Evolutionary conservation across 1,140 invertebrate species (phyloP).

Genomic region (Solen grandis): DNA sequence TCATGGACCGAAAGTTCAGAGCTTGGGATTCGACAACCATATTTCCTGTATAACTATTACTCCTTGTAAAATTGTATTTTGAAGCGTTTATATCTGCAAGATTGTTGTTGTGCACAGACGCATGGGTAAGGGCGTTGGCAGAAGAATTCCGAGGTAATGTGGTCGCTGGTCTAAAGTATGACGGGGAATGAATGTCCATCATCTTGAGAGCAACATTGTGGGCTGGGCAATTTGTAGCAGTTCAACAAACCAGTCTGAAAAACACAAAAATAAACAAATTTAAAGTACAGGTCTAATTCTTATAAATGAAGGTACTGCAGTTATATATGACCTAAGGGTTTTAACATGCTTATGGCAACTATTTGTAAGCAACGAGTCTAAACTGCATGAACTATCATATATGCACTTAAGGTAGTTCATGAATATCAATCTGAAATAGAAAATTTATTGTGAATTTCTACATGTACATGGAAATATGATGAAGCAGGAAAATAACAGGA

Average conservation of each 20-base stretch:
- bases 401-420: background rate
- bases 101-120: background rate
- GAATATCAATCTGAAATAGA: too few relatives aligned
- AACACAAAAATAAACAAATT: background rate
- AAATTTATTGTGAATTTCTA: too few relatives aligned
- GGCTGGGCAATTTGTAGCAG: background rate
- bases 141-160: slow-evolving; percentile 46
- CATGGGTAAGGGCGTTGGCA: slow-evolving; percentile 3
- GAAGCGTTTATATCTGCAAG: background rate
- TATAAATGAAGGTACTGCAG: background rate
- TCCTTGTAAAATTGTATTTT: slow-evolving; percentile 42
- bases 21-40: slow-evolving; percentile 56
- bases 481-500: too few relatives aligned
- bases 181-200: slow-evolving; percentile 53
- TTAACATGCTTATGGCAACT: background rate
- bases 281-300: background rate
- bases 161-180: slow-evolving; percentile 49
- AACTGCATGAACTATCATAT: background rate
- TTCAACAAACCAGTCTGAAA: background rate
- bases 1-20: slow-evolving; percentile 54
- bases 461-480: too few relatives aligned
- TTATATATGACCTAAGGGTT: background rate
- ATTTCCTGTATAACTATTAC: slow-evolving; percentile 48
- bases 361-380: background rate
- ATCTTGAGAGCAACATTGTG: slow-evolving; percentile 54